Base-by-base conservation (phyloP, 2,797 vertebrate species). In the Pelobates cultripes region DNA sequence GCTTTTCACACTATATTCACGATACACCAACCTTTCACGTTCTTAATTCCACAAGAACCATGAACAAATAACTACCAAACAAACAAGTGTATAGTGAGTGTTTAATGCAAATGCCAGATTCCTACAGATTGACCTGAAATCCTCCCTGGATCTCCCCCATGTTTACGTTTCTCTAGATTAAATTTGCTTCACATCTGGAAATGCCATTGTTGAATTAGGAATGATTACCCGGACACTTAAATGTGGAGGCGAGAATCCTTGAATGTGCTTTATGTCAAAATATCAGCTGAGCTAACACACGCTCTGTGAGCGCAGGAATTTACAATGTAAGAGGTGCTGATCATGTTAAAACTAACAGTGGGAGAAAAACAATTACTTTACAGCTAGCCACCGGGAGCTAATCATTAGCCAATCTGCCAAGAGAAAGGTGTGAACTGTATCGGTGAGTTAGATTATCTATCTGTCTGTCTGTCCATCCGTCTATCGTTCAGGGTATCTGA, bases 221-320 rank as follows among this genome's bases (percentile, higher is more conserved):
- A 3, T 2, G 67, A 14, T 55, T 57, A 61, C 15, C 70, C 40
- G 70, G 43, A 63, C 12, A 12, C 7, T 41, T 70, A 78, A 68
- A 61, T 14, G 53, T 67, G 72, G 64, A 79, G 77, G 82, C 79
- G 82, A 57, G 45, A 84, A 72, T 53, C 57, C 6, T 3, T 47
- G 44, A 17, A 44, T 67, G 41, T 61, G 43, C 17, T n/a, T 55
- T 45, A 73, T 79, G 82, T 75, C 64, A 76, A 45, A 77, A 10
- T 28, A 66, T 84, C 82, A 84, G 82, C 82, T 84, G 82, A 84
- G 77, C 67, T 51, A 75, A 79, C 73, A 71, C 77, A 71, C 71
- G 61, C 72, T 47, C 68, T 41, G 77, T 55, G 41, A 68, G 60
- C 69, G 43, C 13, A 51, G 57, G 55, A 64, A 70, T 75, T 44